A percentile compares a stretch with the other conserved stretches of the same genome.
Conservation (phyloP, 2,888 invertebrate genomes). For the Tinea pellionella region DNA sequence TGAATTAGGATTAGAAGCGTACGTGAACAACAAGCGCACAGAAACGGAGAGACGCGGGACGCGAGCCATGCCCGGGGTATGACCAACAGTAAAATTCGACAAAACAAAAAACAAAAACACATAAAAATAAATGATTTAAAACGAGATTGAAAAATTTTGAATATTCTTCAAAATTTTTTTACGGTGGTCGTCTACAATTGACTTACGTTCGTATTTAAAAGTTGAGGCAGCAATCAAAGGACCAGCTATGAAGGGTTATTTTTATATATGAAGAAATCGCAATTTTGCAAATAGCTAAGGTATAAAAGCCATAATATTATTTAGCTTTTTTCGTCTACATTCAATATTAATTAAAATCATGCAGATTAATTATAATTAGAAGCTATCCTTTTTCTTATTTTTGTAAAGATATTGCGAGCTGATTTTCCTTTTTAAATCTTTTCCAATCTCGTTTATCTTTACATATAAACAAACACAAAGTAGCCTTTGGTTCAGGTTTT, state of each 20-base stretch:
- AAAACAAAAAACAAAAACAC: constrained; percentile 9
- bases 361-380: not conserved
- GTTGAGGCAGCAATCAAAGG: not conserved
- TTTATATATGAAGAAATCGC: not conserved
- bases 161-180: not conserved
- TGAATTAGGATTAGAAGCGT: not conserved
- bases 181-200: too few relatives aligned
- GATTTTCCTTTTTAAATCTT: not conserved
- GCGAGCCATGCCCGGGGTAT: constrained; percentile 60
- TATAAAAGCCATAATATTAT: not conserved
- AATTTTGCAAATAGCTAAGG: not conserved
- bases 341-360: not conserved
- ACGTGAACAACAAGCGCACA: constrained; percentile 69
- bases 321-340: not conserved
- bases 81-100: constrained; percentile 31
- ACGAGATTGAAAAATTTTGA: not conserved
- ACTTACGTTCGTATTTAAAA: too few relatives aligned
- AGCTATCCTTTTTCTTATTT: not conserved
- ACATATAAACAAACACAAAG: constrained; percentile 34
- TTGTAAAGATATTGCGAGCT: not conserved
- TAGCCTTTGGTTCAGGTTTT: constrained; percentile 41
- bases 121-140: not conserved
- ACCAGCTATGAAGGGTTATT: not conserved
- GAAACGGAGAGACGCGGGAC: constrained; percentile 50
- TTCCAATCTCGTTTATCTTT: constrained; percentile 5